Evolutionary conservation across 2,797 vertebrate species (phyloP).

Genomic region (Pipistrellus nathusii): DNA sequence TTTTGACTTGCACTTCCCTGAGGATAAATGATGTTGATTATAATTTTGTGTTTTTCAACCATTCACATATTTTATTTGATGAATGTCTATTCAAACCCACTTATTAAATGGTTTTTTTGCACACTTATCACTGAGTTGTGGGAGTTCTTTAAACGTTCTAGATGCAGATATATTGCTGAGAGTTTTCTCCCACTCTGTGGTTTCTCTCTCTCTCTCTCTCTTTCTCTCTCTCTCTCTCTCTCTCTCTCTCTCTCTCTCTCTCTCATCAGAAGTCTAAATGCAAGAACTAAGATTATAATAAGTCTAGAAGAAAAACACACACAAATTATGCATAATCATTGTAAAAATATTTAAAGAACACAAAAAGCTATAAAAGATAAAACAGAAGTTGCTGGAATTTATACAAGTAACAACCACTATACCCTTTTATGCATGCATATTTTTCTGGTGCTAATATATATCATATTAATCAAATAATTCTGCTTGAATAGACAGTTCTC

Average conservation of each 20-base stretch:
- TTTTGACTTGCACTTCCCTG: not conserved
- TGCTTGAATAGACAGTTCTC: not conserved
- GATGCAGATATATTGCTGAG: not conserved
- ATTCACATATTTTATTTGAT: not conserved
- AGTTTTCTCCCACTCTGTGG: not conserved
- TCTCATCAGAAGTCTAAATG: not conserved
- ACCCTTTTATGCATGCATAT: not conserved
- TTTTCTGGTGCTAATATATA: not conserved
- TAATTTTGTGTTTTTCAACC: not conserved
- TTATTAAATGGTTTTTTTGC: not conserved
- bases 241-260: too few species aligned
- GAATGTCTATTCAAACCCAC: not conserved
- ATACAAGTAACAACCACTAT: not conserved
- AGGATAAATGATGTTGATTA: not conserved
- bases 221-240: not conserved
- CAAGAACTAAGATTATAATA: not conserved
- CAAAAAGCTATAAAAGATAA: not conserved
- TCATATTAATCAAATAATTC: not conserved
- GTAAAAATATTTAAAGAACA: conserved; percentile 4
- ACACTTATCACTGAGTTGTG: not conserved
- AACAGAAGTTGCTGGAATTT: not conserved
- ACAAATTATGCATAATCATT: not conserved
- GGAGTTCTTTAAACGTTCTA: not conserved
- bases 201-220: not conserved
- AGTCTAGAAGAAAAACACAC: not conserved